phyloP scores from a whole-genome alignment of 2,888 invertebrate genomes.

The Lithodes maja region DNA sequence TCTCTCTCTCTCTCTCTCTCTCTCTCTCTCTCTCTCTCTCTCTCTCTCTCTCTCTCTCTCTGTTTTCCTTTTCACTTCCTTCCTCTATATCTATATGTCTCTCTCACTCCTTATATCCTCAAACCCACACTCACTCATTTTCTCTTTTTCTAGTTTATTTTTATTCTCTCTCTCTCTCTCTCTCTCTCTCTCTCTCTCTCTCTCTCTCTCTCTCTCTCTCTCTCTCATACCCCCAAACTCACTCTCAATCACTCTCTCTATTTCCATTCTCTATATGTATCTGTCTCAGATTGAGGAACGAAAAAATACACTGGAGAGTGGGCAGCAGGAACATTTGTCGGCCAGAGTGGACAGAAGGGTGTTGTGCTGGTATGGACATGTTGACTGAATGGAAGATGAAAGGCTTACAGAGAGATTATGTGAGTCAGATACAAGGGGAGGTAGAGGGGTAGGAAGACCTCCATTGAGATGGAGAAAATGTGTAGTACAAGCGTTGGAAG shows the following conservation, averaged over 20 bases:
- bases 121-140: not conserved
- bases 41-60: not conserved
- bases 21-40: not conserved
- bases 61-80: not conserved
- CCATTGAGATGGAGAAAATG: too few species aligned
- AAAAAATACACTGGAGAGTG: too few species aligned
- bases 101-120: not conserved
- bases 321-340: too few species aligned
- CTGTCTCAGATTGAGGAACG: too few species aligned
- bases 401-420: too few species aligned
- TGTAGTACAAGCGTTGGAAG: too few species aligned
- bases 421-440: too few species aligned
- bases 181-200: not conserved
- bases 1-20: not conserved
- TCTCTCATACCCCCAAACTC: not conserved
- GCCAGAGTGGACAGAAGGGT: too few species aligned
- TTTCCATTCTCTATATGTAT: too few species aligned
- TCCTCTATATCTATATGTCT: not conserved
- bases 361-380: too few species aligned
- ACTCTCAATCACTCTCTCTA: not conserved
- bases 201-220: not conserved
- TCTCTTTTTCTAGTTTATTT: not conserved
- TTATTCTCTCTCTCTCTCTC: not conserved
- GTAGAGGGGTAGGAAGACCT: too few species aligned
- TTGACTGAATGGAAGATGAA: too few species aligned